Conservation (phyloP, 2,888 invertebrate species). For the Erebia epiphron region DNA sequence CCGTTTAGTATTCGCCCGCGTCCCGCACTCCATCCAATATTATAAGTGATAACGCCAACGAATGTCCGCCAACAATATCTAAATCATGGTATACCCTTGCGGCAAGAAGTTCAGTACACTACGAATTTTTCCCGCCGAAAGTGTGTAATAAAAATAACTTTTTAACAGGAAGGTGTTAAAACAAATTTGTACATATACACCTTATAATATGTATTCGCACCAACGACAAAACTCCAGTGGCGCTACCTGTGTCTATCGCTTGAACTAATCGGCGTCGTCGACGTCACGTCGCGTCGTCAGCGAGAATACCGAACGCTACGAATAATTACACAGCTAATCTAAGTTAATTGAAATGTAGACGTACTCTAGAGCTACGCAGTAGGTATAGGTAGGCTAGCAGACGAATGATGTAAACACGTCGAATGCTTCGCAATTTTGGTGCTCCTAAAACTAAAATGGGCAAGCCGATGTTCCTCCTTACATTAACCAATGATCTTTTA, state of each 20-base stretch:
- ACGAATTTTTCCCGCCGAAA: slow-evolving; percentile 72
- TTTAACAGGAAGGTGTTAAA: slow-evolving; percentile 64
- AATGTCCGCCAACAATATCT: slow-evolving; percentile 71
- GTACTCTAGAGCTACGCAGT: slow-evolving; percentile 64
- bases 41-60: slow-evolving; percentile 64
- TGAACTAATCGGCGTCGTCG: neutral
- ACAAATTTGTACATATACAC: slow-evolving; percentile 77
- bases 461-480: slow-evolving; percentile 46
- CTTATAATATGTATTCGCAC: slow-evolving; percentile 49
- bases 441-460: slow-evolving; percentile 62
- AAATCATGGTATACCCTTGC: slow-evolving; percentile 78
- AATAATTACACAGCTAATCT: slow-evolving; percentile 67
- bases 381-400: slow-evolving; percentile 55
- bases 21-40: slow-evolving; percentile 50
- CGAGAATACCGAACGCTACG: slow-evolving; percentile 52
- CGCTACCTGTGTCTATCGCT: slow-evolving; percentile 7
- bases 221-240: slow-evolving; percentile 38
- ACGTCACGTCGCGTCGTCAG: slow-evolving; percentile 31
- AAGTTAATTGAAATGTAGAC: slow-evolving; percentile 68
- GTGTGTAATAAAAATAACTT: slow-evolving; percentile 65
- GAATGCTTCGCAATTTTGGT: slow-evolving; percentile 67
- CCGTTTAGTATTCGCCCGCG: slow-evolving; percentile 21
- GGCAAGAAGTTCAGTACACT: slow-evolving; percentile 71
- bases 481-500: slow-evolving; percentile 43
- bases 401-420: slow-evolving; percentile 57